Base-by-base conservation (phyloP, 2,797 vertebrate species). In the Neopelma chrysocephalum region DNA sequence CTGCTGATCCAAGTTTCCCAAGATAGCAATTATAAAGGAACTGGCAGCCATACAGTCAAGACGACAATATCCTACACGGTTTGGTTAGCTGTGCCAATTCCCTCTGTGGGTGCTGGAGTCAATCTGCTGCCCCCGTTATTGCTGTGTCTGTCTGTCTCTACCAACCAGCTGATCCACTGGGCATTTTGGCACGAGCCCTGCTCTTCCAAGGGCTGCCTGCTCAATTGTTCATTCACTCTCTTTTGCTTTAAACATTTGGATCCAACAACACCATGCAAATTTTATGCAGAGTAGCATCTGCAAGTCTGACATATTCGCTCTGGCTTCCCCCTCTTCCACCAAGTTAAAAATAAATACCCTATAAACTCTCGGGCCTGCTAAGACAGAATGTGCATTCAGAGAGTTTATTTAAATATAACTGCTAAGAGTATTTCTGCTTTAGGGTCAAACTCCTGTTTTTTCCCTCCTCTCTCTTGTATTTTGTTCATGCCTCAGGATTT, bases 101-200 rank as follows among this genome's bases (percentile, higher is more conserved):
- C 64, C 81, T 89, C 77, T 60, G 10, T 47, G 61, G 68, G 58
- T 4, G 5, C 57, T 68, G 68, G 66, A 87, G 71, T 58, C 92
- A 85, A 82, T 51, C 40, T 5, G 38, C 19, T 80, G 93, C 78
- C 82, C 48, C 79, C 4, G 1, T 79, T 60, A 60, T 10, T 50
- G 54, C 65, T 45, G 12, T 31, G 26, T 42, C 76, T 83, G n/a
- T 8, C 10, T 56, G 81, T 34, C 58, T 75, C 91, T 88, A 80
- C 53, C 79, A 93, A 84, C 84, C 54, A 70, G 57, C 79, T 96
- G 90, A 91, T 83, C 84, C 92, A 69, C 21, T 27, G 42, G 90
- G 92, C 91, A 62, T 93, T 97, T 96, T 97, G 96, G 96, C 97
- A 97, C 69, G 4, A 54, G 64, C 47, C 85, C 31, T 18, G 4